phyloP scores from a whole-genome alignment of 23 tunicate species.

The Trididemnum clinides region DNA sequence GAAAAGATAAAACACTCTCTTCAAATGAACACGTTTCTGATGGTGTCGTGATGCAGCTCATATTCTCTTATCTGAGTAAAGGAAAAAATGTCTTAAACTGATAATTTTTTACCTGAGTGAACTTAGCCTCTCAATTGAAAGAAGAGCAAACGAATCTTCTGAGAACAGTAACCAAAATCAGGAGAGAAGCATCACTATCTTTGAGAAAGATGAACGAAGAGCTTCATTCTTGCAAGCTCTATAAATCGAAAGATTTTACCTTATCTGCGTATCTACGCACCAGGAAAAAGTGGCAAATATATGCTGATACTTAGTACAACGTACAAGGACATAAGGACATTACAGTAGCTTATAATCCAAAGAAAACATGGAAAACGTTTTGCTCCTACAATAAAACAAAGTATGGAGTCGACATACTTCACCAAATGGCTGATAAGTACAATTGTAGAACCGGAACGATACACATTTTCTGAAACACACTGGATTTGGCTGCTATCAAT shows the following conservation, averaged over 20 bases:
- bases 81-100: no score
- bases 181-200: conserved; percentile 4
- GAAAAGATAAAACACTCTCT: background rate
- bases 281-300: background rate
- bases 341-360: background rate
- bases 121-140: background rate
- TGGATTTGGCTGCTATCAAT: no score
- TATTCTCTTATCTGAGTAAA: no score
- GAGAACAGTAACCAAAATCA: background rate
- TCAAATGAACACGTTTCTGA: background rate
- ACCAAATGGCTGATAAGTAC: background rate
- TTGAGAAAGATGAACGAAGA: no score
- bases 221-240: background rate
- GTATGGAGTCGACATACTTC: background rate
- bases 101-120: background rate
- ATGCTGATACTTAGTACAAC: background rate
- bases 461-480: background rate
- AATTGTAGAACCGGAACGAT: background rate
- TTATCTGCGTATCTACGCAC: background rate
- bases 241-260: background rate
- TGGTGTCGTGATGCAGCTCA: no score
- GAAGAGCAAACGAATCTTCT: conserved; percentile 12
- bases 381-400: background rate
- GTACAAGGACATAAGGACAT: background rate
- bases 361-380: background rate